phyloP scores from a whole-genome alignment of 2,888 invertebrate species.

The Tenthredo scrophulariae region DNA sequence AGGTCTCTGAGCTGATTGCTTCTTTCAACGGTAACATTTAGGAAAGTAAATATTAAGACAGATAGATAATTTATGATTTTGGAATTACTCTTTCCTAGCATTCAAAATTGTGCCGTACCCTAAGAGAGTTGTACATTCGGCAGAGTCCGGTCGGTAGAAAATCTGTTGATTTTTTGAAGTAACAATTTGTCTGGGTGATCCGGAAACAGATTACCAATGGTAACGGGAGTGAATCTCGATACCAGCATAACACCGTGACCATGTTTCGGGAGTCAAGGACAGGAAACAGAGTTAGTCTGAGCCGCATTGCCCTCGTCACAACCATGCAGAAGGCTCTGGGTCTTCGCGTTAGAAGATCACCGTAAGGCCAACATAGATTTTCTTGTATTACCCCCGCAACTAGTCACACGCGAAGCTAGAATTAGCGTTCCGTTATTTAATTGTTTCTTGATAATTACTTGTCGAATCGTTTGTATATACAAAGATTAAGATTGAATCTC shows the following conservation, averaged over 20 bases:
- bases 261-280: constrained; percentile 46
- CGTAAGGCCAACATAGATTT: constrained; percentile 37
- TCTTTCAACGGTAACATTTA: background rate
- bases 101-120: background rate
- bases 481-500: background rate
- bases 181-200: constrained; percentile 38
- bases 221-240: constrained; percentile 33
- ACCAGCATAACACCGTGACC: constrained; percentile 45
- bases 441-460: background rate
- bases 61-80: constrained; percentile 2
- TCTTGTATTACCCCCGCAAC: constrained; percentile 14
- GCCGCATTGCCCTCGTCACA: constrained; percentile 68
- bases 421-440: background rate
- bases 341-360: constrained; percentile 46
- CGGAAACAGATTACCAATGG: constrained; percentile 51
- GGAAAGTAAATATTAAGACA: background rate
- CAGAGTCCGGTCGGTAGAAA: constrained; percentile 7
- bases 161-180: constrained; percentile 12
- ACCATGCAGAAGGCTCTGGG: constrained; percentile 68
- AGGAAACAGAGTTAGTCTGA: constrained; percentile 64
- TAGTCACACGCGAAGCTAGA: background rate
- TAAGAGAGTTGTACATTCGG: constrained; percentile 12
- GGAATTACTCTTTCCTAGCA: background rate
- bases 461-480: background rate
- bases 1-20: background rate